Base-by-base conservation (phyloP, 2,888 invertebrate species). In the Pardosa pseudoannulata region DNA sequence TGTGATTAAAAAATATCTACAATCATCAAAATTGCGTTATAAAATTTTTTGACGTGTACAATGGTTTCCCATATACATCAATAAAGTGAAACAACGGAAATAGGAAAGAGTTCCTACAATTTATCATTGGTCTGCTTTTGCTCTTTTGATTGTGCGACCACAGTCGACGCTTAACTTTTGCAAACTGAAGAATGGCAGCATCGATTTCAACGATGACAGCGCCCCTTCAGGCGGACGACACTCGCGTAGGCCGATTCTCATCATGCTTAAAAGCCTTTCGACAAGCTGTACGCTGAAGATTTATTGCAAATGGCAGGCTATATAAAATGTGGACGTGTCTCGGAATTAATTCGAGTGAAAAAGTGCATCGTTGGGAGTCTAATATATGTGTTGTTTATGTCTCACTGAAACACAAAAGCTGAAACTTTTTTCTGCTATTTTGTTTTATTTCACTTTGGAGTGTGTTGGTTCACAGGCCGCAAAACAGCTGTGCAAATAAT, bases 191-290 rank as follows among this genome's bases (percentile, higher is more conserved):
- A 62, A 74, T 75, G 70, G 75, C 68, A 74, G 41, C 75, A 81
- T 81, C 75, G 32, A 81, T 81, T 81, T 70, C 62, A 70, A 56
- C 36, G 81, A 81, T 81, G 81, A 81, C 81, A 81, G 29, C 36
- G 71, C 71, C 65, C 68, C 67, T 50, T 67, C 67, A 50, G 27
- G 68, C 68, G 2, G 68, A 41, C 68, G 70, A 81, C 81, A 81
- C 62, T 70, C 41, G 81, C 81, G 81, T 81, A 70, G 81, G 81
- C 70, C 23, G 75, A 70, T 62, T 81, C 74, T 81, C 81, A 81
- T 81, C 75, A 81, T 50, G 9, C 70, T 67, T 81, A 81, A 81
- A 81, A 81, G 81, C 81, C 70, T 81, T 74, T 81, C 75, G 68
- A 81, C 75, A 62, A 75, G 68, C 74, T 73, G 50, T 32, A 68